Evolutionary conservation across 2,888 invertebrate species (phyloP), one percentile per base, ranked within the genome.

Genomic region (Tholera decimalis): DNA sequence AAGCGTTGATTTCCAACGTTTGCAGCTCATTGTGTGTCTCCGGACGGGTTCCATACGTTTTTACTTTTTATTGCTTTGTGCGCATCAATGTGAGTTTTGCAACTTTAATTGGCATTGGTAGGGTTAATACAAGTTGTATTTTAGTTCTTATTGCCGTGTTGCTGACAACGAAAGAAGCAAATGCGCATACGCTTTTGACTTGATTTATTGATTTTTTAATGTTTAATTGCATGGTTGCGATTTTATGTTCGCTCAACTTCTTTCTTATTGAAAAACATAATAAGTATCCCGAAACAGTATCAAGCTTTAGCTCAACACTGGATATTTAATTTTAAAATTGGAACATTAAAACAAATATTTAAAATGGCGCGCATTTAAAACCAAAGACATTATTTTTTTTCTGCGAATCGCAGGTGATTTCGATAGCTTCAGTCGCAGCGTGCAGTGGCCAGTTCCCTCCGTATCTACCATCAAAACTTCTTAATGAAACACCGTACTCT

Each of bases 1-100:
- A 78, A 73, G 75, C 79, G 73, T 75, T 79, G 79, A 67, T 73
- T 73, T 71, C 60, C 67, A 73, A 65, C 76, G 46, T 66, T 58
- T 46, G 75, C 76, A 47, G 56, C 59, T 74, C 65, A 74, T 78
- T 73, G 73, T 68, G 63, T 56, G 26, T 59, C 64, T 51, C 50
- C 41, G 37, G 56, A 78, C 73, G 59, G 59, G 63, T 59, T 62
- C 57, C 55, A 46, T 55, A 50, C 49, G 28, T 70, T 68, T 66
- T 59, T 57, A 43, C 39, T 71, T 74, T 71, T 81, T 80, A 73
- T 75, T 69, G 44, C 61, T 67, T 33, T 65, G 53, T 57, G 53
- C 53, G 46, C 79, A 62, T 71, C 75, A 65, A 57, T 62, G 55
- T 60, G 60, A 59, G 51, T 54, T 58, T 53, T 69, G 67, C 46